These are phyloP conservation scores for Reinhardtius hippoglossoides DNA, from an alignment of 2,113 vertebrate species.

Conservation along the genomic window DNA sequence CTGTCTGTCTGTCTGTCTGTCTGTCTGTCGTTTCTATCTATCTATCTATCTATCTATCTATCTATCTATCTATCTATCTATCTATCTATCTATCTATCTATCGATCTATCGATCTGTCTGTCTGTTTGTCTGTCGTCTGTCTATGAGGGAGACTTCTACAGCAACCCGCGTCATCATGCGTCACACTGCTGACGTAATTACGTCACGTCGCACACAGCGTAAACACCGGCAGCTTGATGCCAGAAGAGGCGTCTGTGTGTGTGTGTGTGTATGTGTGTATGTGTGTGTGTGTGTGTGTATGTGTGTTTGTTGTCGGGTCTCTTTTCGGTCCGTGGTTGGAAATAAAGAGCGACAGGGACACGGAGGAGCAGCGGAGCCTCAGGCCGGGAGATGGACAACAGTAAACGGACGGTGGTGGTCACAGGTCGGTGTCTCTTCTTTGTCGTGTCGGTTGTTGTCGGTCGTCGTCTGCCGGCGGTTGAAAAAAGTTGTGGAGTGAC, in stretches of 20 bases:
- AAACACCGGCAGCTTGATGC: background rate
- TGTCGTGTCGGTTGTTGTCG: background rate
- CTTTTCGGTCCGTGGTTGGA: conserved; percentile 2
- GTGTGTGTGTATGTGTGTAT: background rate
- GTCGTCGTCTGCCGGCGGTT: background rate
- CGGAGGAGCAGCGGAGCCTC: background rate
- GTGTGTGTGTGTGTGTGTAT: too few relatives aligned
- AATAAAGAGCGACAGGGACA: background rate
- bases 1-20: too few relatives aligned
- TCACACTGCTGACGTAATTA: background rate
- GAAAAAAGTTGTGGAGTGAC: conserved; percentile 73
- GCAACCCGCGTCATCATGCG: background rate
- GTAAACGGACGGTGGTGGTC: conserved; percentile 77
- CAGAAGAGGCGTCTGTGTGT: conserved; percentile 44
- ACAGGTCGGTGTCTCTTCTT: conserved; percentile 68
- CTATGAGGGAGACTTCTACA: background rate
- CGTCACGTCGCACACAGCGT: conserved; percentile 34
- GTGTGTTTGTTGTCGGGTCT: background rate
- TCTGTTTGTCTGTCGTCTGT: background rate
- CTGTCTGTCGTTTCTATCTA: too few relatives aligned
- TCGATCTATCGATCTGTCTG: too few relatives aligned
- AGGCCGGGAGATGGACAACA: conserved; percentile 75
- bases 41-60: too few relatives aligned
- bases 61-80: too few relatives aligned
- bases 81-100: too few relatives aligned